Percentiles rank a stretch among this genome's conserved stretches.
phyloP scores from a whole-genome alignment of 2,113 vertebrate genomes.

The Oriolus oriolus region DNA sequence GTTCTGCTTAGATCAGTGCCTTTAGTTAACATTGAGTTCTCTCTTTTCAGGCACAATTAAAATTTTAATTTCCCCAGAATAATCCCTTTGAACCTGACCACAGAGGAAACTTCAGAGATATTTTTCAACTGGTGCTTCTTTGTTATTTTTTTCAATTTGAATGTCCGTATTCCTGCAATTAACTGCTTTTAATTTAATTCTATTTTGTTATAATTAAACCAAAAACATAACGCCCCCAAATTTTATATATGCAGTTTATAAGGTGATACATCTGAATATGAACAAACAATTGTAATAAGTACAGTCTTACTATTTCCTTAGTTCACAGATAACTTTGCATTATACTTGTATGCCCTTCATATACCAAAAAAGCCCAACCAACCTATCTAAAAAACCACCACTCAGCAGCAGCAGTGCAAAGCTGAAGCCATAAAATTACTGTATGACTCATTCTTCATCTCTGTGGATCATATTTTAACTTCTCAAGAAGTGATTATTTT shows the following conservation, averaged over 20 bases:
- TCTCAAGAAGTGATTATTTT: background rate
- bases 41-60: slow-evolving; percentile 13
- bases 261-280: background rate
- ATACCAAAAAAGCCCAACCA: background rate
- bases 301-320: background rate
- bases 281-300: background rate
- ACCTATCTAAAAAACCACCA: background rate
- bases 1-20: background rate
- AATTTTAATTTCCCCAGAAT: background rate
- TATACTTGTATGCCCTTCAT: background rate
- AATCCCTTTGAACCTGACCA: background rate
- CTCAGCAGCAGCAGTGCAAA: background rate
- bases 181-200: background rate
- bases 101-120: background rate
- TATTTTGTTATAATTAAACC: background rate
- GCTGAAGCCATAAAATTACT: background rate
- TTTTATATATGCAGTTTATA: background rate
- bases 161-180: background rate
- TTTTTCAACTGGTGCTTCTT: background rate
- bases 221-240: background rate
- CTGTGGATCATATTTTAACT: background rate
- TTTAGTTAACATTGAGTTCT: background rate
- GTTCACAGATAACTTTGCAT: background rate
- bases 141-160: background rate
- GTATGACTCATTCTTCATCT: background rate